These are phyloP conservation scores for Ctenoplectra terminalis DNA, from an alignment of 1,140 invertebrate genomes.

Conservation along the genomic window DNA sequence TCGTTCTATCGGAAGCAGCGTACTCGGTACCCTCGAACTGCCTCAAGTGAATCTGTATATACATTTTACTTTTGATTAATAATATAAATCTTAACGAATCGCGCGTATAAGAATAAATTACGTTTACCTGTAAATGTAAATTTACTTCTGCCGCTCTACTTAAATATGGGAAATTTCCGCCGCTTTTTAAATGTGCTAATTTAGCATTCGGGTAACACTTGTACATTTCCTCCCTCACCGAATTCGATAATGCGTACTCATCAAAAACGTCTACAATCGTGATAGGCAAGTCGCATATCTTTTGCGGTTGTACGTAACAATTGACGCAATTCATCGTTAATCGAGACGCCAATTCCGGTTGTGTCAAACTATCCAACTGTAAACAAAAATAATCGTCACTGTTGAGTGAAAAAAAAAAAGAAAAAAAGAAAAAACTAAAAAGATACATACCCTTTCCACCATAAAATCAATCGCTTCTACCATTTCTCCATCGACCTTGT, in stretches of 20 bases:
- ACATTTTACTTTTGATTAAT: not conserved
- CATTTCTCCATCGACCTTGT: constrained; percentile 89
- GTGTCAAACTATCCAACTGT: constrained; percentile 92
- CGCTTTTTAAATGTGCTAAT: constrained; percentile 93
- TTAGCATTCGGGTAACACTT: constrained; percentile 95
- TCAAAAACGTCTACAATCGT: constrained; percentile 97
- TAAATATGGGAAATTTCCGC: constrained; percentile 96
- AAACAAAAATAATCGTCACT: constrained; percentile 47
- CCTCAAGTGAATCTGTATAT: constrained; percentile 84
- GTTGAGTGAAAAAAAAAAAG: not conserved
- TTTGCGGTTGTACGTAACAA: constrained; percentile 91
- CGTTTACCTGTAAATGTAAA: constrained; percentile 92
- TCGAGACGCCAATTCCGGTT: constrained; percentile 93
- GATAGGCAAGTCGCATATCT: constrained; percentile 87
- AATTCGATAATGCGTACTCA: constrained; percentile 91
- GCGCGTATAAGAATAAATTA: not conserved
- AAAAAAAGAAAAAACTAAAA: constrained; percentile 18
- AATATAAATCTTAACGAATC: not conserved
- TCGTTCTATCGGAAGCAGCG: constrained; percentile 75
- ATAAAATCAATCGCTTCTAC: constrained; percentile 95
- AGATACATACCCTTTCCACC: constrained; percentile 90
- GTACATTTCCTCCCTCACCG: constrained; percentile 91
- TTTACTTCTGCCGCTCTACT: constrained; percentile 95
- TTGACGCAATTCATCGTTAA: constrained; percentile 94
- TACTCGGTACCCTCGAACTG: constrained; percentile 84